A percentile compares a stretch with the other conserved stretches of the same genome.
Evolutionary conservation across 1,140 invertebrate species (phyloP).

Genomic region (Meloidogyne floridensis): DNA sequence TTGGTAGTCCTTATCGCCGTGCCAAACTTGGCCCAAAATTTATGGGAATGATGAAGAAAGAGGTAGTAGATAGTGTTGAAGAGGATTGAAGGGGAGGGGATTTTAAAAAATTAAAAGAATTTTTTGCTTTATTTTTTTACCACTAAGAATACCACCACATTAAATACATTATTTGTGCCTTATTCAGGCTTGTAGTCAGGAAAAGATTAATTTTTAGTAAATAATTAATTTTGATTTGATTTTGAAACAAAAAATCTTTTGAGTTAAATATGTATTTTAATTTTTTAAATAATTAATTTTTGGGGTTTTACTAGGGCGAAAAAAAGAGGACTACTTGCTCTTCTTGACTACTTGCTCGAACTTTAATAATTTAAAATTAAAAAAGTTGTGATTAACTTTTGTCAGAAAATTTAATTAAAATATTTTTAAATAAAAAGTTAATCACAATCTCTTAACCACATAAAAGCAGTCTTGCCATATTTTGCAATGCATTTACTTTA

Average conservation of each 20-base stretch:
- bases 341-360: not conserved
- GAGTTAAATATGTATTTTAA: too few species aligned
- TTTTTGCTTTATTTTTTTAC: not conserved
- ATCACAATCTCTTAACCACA: too few species aligned
- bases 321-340: too few species aligned
- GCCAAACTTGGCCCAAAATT: not conserved
- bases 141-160: not conserved
- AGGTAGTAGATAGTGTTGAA: not conserved
- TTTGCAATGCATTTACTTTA: too few species aligned
- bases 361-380: not conserved
- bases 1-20: not conserved
- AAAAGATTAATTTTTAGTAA: not conserved
- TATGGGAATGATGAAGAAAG: slow-evolving; percentile 5
- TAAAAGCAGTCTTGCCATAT: too few species aligned
- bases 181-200: slow-evolving; percentile 4
- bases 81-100: not conserved
- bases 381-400: not conserved
- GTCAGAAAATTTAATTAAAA: too few species aligned
- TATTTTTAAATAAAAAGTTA: too few species aligned
- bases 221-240: not conserved
- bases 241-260: too few species aligned
- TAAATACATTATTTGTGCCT: not conserved
- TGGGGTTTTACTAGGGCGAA: not conserved
- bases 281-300: not conserved
- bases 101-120: not conserved